Evolutionary conservation across 2,797 vertebrate species (phyloP), one percentile per base, ranked within the genome.

Genomic region (Arctocebus calabarensis): DNA sequence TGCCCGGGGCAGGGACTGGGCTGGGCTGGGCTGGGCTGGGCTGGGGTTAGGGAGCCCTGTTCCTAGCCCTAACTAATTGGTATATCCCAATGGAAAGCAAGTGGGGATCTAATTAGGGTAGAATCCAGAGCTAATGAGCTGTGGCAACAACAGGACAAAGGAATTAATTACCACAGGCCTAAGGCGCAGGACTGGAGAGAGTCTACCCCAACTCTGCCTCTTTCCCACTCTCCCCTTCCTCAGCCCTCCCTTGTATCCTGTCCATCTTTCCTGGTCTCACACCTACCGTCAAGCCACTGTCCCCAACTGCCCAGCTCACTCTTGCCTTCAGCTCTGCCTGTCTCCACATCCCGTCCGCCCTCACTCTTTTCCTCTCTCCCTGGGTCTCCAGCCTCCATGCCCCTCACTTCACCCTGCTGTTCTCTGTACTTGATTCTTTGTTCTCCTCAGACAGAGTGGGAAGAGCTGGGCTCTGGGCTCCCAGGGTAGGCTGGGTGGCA

Each of bases 221-320:
- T n/a, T 23, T 52, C 25, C 59, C 3, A 52, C 34, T 11, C 37
- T 43, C 17, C 43, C n/a, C 16, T 17, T 16, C 40, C 27, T 3
- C 1, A 5, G 16, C 40, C 29, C 40, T 45, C 23, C 19, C 29
- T 32, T 2, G 20, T 20, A 25, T 22, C 20, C 32, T n/a, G 13
- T 5, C 34, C 8, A 0, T 0, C 25, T 17, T 45, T 7, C 7
- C 45, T 0, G 1, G 23, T 23, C 14, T 68, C 34, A 6, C 13
- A 13, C 55, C 64, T 45, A 37, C 34, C 1, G n/a, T 32, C 66
- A 23, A 3, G 52, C n/a, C 1, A 2, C 70, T 7, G 27, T 2
- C 2, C 4, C 81, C 79, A 13, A 5, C 11, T 16, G 12, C 43
- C 5, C 8, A 2, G 20, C 0, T 0, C 5, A 7, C 11, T 43